Conservation (phyloP, 2,888 invertebrate genomes). For the Zelleria hepariella region DNA sequence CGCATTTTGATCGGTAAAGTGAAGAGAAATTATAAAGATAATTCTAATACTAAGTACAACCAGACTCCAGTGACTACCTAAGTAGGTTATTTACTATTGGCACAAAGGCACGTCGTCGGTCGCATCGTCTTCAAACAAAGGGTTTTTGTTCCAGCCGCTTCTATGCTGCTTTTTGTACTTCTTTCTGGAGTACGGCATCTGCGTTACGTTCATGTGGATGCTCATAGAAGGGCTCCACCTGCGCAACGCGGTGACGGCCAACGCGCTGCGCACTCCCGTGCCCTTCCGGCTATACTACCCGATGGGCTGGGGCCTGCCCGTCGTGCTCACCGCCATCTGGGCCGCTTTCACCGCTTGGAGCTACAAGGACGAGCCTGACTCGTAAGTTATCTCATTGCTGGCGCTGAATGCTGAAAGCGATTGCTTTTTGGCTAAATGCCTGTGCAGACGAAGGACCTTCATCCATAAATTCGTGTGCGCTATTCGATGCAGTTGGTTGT, state of each 20-base stretch:
- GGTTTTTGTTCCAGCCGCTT: constrained; percentile 72
- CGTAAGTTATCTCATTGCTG: constrained; percentile 23
- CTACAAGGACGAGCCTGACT: constrained; percentile 30
- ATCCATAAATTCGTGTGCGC: too few species aligned
- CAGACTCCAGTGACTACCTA: too few species aligned
- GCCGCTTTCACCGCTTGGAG: constrained; percentile 69
- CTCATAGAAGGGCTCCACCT: constrained; percentile 94
- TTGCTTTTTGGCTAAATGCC: too few species aligned
- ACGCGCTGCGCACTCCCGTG: constrained; percentile 75
- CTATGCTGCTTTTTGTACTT: constrained; percentile 85
- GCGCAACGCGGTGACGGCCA: constrained; percentile 85
- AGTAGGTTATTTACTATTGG: too few species aligned
- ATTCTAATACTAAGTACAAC: too few species aligned
- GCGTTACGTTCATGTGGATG: constrained; percentile 98
- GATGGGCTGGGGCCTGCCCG: constrained; percentile 83
- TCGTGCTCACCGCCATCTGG: constrained; percentile 79
- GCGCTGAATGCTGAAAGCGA: too few species aligned
- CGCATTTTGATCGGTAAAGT: too few species aligned
- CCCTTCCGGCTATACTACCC: constrained; percentile 73
- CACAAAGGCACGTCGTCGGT: too few species aligned
- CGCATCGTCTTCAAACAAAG: too few species aligned
- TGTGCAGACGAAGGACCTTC: too few species aligned
- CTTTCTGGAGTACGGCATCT: constrained; percentile 88
- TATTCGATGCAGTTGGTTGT: too few species aligned
- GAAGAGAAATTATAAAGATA: too few species aligned